These are phyloP conservation scores for Brachirus orientalis DNA, from an alignment of 2,113 vertebrate species.

Conservation along the genomic window DNA sequence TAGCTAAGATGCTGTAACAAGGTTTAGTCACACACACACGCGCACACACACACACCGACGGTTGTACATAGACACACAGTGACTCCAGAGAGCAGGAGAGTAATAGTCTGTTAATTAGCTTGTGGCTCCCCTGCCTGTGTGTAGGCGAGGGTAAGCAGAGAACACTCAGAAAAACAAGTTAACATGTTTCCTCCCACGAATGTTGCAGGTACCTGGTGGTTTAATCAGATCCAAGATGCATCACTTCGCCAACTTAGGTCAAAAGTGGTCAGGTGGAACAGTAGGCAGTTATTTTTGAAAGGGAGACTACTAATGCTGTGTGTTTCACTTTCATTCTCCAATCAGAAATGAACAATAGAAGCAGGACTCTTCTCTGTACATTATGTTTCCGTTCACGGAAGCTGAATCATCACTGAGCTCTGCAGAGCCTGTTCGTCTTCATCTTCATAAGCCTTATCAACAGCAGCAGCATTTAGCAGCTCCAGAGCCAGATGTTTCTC, in stretches of 20 bases:
- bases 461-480: no score
- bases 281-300: background rate
- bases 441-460: no score
- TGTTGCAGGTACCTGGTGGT: conserved; percentile 34
- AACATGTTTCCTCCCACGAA: conserved; percentile 54
- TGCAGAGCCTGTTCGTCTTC: no score
- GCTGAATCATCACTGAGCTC: no score
- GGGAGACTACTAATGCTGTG: background rate
- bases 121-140: conserved; percentile 61
- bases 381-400: no score
- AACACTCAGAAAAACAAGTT: conserved; percentile 52
- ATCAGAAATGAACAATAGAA: no score
- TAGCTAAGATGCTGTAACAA: conserved; percentile 40
- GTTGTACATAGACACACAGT: background rate
- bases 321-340: no score
- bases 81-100: conserved; percentile 51
- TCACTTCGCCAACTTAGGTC: background rate
- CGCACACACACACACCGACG: background rate
- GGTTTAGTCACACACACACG: conserved; percentile 46
- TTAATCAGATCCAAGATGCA: conserved; percentile 15
- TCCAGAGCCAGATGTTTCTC: no score
- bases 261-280: background rate
- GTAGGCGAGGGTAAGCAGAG: conserved; percentile 44
- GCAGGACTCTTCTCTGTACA: no score
- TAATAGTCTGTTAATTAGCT: conserved; percentile 69